Evolutionary conservation across 30 jellyfish, hydroid and myxozoan species (phyloP), one percentile per base, ranked within the genome.

Genomic region (Sanderia malayensis): DNA sequence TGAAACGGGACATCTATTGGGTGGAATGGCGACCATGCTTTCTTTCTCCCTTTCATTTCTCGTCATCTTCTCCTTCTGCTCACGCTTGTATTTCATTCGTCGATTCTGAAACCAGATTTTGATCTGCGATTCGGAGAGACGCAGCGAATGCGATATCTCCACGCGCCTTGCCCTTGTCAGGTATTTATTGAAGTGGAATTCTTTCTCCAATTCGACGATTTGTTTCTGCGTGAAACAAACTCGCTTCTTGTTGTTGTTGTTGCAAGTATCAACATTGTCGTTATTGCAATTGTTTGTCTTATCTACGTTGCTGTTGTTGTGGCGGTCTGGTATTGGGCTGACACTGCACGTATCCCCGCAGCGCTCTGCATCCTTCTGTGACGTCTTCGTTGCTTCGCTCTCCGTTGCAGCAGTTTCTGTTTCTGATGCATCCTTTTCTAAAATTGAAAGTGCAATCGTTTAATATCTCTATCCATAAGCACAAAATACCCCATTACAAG

Each of bases 201-300:
- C 98, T 58, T 92, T 92, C 53, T 92, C 98, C 8, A 92, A 81
- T 75, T 92, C 98, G 55, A 92, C 95, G 58, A 89, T 83, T 58
- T 89, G 95, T 61, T 84, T 82, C 30, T 89, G 97, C 13, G 95
- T 79, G 89, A 89, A 89, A 52, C 95, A 89, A 24, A 83, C 86
- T 15, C 97, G 86, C 24, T 83, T 89, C 74, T 84, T 89, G 21
- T 55, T 55, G 69, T 70, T 60, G 20, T 81, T 93, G 44, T 31
- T 59, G 23, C 63, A 19, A 0, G 76, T 94, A n/a, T 80, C 70
- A 0, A 11, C 32, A 10, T 69, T 37, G 25, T 68, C 82, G 18
- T 26, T n/a, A 30, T 57, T 71, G 61, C 46, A 80, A 41, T 75
- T 73, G 30, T 31, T 71, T 6, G 68, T 71, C 45, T 70, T 46